Base-by-base conservation (phyloP, 2,113 vertebrate species). In the Helogale parvula region DNA sequence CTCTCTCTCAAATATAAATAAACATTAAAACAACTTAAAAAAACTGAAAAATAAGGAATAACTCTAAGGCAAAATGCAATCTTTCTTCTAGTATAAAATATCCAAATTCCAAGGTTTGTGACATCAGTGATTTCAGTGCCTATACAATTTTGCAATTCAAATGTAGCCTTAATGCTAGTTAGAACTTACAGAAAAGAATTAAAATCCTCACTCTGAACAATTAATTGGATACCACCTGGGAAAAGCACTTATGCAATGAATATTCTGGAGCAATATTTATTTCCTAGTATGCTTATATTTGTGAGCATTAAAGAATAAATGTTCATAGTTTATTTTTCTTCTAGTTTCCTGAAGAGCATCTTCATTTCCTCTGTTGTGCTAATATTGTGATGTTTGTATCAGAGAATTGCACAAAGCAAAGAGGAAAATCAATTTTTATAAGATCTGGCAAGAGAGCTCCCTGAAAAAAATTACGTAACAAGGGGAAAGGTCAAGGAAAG, bases 91-190 rank as follows among this genome's bases (percentile, higher is more conserved):
- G 19, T 88, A 41, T 76, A 54, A 94, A 89, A 81, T 94, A 41
- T 52, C 13, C 11, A 35, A 41, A 72, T 68, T 93, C 35, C 41
- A 52, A 23, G 16, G 2, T 80, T 74, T 90, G 31, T 81, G 71
- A 54, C 50, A 16, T 66, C 33, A 45, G 23, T 60, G 29, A 71
- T 83, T 83, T 94, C 41, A 52, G 57, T 45, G 52, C 11, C 7
- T 83, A 13, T 66, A 7, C 23, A 16, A 54, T 41, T 95, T 88
- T 94, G 27, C 33, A 85, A 76, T 71, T 95, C 21, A 80, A 80
- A 47, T 93, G 90, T 66, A 79, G 68, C 45, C 6, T 90, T 94
- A 90, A 68, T 96, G 79, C 27, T 41, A 71, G 52, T 33, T 92
- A 77, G 83, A 80, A 47, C 14, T 76, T 88, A 65, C 0, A 79